phyloP scores from a whole-genome alignment of 2,797 vertebrate genomes.

The Urocyon cinereoargenteus region DNA sequence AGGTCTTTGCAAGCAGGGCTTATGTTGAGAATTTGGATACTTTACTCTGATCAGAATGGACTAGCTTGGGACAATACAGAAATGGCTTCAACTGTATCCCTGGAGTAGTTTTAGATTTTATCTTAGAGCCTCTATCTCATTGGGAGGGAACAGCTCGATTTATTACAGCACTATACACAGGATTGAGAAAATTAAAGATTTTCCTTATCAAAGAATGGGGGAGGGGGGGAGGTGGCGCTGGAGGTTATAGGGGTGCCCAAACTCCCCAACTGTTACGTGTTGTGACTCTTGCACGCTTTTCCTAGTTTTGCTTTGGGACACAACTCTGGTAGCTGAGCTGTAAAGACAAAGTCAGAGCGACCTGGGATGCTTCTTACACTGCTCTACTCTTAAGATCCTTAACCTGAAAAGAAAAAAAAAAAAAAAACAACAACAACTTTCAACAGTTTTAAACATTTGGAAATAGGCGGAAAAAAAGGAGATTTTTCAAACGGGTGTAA shows the following conservation, averaged over 20 bases:
- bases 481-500: background rate
- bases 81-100: background rate
- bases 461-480: background rate
- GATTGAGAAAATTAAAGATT: background rate
- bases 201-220: background rate
- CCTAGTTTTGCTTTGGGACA: background rate
- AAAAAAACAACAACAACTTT: background rate
- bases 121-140: background rate
- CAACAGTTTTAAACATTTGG: background rate
- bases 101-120: background rate
- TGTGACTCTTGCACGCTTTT: background rate
- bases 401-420: background rate
- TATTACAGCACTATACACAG: background rate
- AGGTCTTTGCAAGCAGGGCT: background rate
- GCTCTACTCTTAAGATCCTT: background rate
- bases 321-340: background rate
- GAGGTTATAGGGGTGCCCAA: background rate
- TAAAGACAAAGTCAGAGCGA: background rate
- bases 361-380: background rate
- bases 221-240: background rate
- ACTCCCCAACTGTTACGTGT: background rate
- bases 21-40: background rate
- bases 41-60: constrained; percentile 13
- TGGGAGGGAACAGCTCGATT: background rate
- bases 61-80: background rate